A percentile compares a stretch with the other conserved stretches of the same genome.
phyloP scores from a whole-genome alignment of 2,113 vertebrate species.

The Gasterosteus aculeatus region DNA sequence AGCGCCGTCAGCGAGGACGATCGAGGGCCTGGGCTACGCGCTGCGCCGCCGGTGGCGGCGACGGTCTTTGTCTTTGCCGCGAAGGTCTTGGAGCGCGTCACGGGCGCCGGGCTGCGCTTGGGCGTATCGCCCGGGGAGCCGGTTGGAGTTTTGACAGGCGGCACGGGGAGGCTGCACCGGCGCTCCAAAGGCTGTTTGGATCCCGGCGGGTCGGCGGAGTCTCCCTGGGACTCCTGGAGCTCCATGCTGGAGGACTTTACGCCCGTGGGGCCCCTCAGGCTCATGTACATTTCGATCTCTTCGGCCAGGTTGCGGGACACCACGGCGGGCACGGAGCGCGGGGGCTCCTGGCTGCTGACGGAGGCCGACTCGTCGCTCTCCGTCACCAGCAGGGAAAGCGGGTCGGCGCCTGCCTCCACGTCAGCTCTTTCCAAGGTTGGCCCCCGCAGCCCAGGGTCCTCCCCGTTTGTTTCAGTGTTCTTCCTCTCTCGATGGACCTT shows the following conservation, averaged over 20 bases:
- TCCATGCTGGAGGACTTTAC: constrained; percentile 93
- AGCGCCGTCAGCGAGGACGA: constrained; percentile 87
- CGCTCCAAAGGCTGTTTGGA: constrained; percentile 80
- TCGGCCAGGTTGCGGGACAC: constrained; percentile 93
- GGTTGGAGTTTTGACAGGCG: constrained; percentile 67
- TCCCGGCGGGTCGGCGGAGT: constrained; percentile 43
- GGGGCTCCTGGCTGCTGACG: constrained; percentile 82
- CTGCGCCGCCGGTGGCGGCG: neutral
- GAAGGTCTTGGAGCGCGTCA: constrained; percentile 91
- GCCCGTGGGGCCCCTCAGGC: constrained; percentile 87
- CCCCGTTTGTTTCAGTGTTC: constrained; percentile 49
- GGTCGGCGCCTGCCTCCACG: constrained; percentile 91
- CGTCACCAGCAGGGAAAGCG: constrained; percentile 90
- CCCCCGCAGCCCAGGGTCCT: constrained; percentile 50
- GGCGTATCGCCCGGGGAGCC: constrained; percentile 64
- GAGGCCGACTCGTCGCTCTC: constrained; percentile 78
- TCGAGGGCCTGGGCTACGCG: constrained; percentile 77
- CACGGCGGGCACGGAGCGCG: constrained; percentile 80
- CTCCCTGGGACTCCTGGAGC: constrained; percentile 76
- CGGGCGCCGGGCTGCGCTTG: constrained; percentile 78
- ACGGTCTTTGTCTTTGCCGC: constrained; percentile 81
- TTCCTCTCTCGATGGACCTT: constrained; percentile 20
- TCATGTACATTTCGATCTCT: constrained; percentile 98
- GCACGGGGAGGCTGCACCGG: constrained; percentile 89
- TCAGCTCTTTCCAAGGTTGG: constrained; percentile 85